These are phyloP conservation scores for Macrotrachela quadricornifera DNA, from an alignment of 1,140 invertebrate species.

Conservation along the genomic window DNA sequence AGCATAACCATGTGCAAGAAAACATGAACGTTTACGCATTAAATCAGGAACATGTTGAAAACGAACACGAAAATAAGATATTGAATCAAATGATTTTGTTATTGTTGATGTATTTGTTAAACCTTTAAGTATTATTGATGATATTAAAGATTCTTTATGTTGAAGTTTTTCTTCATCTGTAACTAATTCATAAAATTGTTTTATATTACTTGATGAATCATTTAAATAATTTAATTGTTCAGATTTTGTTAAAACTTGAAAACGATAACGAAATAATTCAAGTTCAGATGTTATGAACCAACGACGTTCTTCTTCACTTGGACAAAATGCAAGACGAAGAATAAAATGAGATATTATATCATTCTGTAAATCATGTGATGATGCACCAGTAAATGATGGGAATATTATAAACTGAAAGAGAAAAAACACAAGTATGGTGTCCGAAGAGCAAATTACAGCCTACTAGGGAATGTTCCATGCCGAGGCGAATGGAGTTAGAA, in stretches of 20 bases:
- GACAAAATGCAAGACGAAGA: constrained; percentile 6
- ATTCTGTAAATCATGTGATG: not conserved
- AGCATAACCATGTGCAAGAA: too few species aligned
- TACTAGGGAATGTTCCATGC: too few species aligned
- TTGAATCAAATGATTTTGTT: too few species aligned
- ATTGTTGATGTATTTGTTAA: too few species aligned
- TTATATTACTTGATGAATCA: constrained; percentile 42
- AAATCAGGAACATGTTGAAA: too few species aligned
- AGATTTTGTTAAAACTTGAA: constrained; percentile 10
- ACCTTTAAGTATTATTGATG: not conserved
- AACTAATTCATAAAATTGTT: constrained; percentile 41
- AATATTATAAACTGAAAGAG: too few species aligned
- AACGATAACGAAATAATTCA: constrained; percentile 55
- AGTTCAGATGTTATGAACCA: constrained; percentile 75
- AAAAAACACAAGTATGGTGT: too few species aligned
- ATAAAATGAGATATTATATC: constrained; percentile 8
- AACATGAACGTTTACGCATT: too few species aligned
- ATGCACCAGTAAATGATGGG: too few species aligned
- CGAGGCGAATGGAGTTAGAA: too few species aligned
- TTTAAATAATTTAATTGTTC: not conserved
- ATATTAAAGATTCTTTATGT: not conserved
- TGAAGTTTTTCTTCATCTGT: not conserved
- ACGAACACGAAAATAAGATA: too few species aligned
- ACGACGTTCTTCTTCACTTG: constrained; percentile 51
- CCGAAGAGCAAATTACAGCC: too few species aligned